Percentiles rank a stretch among this genome's conserved stretches.
phyloP scores from a whole-genome alignment of 1,140 invertebrate species.

The Uloborus diversus region DNA sequence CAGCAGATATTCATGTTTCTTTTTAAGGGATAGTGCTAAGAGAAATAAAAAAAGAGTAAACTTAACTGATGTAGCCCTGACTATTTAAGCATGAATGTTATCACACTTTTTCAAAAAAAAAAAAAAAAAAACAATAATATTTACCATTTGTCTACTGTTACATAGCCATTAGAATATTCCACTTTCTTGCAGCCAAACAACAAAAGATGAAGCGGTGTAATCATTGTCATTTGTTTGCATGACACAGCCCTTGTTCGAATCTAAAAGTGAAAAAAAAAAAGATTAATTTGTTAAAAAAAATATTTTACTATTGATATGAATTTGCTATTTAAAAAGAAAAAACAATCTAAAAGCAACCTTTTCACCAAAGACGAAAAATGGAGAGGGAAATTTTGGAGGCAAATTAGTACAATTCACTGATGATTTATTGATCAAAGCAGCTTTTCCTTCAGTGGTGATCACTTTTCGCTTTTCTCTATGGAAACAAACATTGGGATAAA shows the following conservation, averaged over 20 bases:
- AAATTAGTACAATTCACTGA: conserved; percentile 93
- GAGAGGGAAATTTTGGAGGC: conserved; percentile 83
- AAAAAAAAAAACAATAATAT: conserved; percentile 14
- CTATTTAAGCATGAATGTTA: too few species aligned
- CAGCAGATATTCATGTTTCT: too few species aligned
- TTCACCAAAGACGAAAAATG: conserved; percentile 97
- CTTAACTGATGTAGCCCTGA: too few species aligned
- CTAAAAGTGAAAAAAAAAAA: conserved; percentile 66
- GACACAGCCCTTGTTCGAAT: conserved; percentile 95
- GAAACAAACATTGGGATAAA: conserved; percentile 96
- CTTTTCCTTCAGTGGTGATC: conserved; percentile 92
- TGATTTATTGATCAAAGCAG: conserved; percentile 94
- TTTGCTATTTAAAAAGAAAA: too few species aligned
- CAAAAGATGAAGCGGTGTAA: conserved; percentile 90
- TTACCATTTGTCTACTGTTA: conserved; percentile 85
- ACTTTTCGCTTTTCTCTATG: conserved; percentile 97
- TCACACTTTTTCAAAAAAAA: too few species aligned
- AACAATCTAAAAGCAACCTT: conserved; percentile 82
- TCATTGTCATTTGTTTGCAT: conserved; percentile 97
- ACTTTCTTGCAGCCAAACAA: conserved; percentile 91
- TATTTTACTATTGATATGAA: too few species aligned
- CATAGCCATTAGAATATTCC: conserved; percentile 71
- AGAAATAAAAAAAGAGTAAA: too few species aligned
- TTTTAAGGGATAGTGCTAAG: too few species aligned
- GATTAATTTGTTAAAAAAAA: too few species aligned